A percentile compares a stretch with the other conserved stretches of the same genome.
These are phyloP conservation scores for Nudaria mundana DNA, from an alignment of 2,888 invertebrate genomes.

Conservation along the genomic window DNA sequence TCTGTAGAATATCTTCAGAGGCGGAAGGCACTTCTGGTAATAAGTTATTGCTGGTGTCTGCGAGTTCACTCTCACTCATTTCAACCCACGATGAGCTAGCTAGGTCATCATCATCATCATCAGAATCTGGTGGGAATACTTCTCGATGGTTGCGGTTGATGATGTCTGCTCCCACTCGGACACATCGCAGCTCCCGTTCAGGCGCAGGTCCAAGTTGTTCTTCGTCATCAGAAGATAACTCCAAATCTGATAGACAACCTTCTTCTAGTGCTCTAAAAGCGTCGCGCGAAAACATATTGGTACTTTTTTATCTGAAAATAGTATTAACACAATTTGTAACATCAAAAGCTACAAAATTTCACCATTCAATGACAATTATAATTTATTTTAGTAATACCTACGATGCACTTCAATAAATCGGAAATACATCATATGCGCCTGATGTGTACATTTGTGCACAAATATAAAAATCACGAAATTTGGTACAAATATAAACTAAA, in stretches of 20 bases:
- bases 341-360: slow-evolving; percentile 1
- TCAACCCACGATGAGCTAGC: slow-evolving; percentile 18
- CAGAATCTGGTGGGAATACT: slow-evolving; percentile 12
- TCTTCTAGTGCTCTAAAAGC: slow-evolving; percentile 12
- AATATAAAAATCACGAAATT: slow-evolving; percentile 17
- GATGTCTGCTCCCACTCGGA: slow-evolving; percentile 14
- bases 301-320: slow-evolving; percentile 18
- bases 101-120: slow-evolving; percentile 22
- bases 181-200: slow-evolving; percentile 8
- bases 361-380: neutral
- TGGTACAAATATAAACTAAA: slow-evolving; percentile 8
- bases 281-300: slow-evolving; percentile 16
- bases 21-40: slow-evolving; percentile 5
- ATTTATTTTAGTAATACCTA: slow-evolving; percentile 9
- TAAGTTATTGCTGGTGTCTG: slow-evolving; percentile 1
- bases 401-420: slow-evolving; percentile 7
- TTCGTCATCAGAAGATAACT: slow-evolving; percentile 11
- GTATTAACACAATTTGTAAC: slow-evolving; percentile 12
- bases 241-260: slow-evolving; percentile 6
- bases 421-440: slow-evolving; percentile 14
- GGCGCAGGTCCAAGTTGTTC: slow-evolving; percentile 5
- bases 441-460: slow-evolving; percentile 20
- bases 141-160: slow-evolving; percentile 9
- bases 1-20: slow-evolving; percentile 11
- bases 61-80: slow-evolving; percentile 12